These are phyloP conservation scores for Micronycteris hirsuta DNA, from an alignment of 2,113 vertebrate genomes.

Conservation along the genomic window DNA sequence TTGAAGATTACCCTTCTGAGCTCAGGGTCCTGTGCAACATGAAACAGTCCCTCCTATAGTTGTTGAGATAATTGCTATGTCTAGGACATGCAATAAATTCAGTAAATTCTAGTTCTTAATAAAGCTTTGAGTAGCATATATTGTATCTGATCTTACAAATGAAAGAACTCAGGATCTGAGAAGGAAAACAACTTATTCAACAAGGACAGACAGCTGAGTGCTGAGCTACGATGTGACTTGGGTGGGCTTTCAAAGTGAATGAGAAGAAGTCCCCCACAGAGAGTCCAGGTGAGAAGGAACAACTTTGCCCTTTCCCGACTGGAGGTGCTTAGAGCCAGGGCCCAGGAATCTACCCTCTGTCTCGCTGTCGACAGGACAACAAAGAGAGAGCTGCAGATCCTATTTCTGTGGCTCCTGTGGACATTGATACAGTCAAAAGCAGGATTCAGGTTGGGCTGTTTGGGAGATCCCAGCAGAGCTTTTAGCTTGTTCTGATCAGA, in stretches of 20 bases:
- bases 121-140: background rate
- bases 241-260: background rate
- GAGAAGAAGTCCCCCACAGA: background rate
- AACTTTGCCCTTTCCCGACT: background rate
- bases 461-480: background rate
- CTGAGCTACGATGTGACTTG: background rate
- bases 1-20: background rate
- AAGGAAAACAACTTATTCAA: background rate
- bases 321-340: no score
- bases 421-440: background rate
- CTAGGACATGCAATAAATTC: background rate
- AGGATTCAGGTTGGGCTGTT: background rate
- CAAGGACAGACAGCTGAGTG: background rate
- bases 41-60: background rate
- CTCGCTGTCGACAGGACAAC: background rate
- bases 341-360: background rate
- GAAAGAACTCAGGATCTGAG: background rate
- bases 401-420: background rate
- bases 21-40: background rate
- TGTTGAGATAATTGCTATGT: background rate
- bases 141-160: background rate
- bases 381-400: background rate
- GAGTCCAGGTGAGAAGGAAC: background rate
- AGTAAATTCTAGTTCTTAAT: background rate
- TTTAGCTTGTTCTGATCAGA: background rate